A percentile compares a stretch with the other conserved stretches of the same genome.
phyloP scores from a whole-genome alignment of 1,140 invertebrate genomes.

The Thaumatotibia leucotreta region DNA sequence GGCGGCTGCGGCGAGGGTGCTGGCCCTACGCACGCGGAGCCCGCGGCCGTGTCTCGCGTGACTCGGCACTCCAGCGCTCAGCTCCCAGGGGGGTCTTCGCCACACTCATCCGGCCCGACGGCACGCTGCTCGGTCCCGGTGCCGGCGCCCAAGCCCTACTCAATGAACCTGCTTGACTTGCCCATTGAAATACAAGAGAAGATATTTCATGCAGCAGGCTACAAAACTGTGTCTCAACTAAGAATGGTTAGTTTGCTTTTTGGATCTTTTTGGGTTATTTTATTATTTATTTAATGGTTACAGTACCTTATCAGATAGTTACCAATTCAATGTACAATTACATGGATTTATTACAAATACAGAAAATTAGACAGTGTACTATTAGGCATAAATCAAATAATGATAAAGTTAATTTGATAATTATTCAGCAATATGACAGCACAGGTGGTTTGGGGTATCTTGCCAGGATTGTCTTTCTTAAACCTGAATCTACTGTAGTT shows the following conservation, averaged over 20 bases:
- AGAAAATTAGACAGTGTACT: not conserved
- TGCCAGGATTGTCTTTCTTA: no score
- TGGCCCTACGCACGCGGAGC: conserved; percentile 58
- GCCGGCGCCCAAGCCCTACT: conserved; percentile 45
- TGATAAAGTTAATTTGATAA: no score
- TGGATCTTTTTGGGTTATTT: no score
- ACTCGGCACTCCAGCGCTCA: conserved; percentile 73
- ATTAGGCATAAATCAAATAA: not conserved
- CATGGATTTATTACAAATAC: not conserved
- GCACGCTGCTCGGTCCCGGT: conserved; percentile 42
- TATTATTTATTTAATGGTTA: no score
- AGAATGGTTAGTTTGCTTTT: conserved; percentile 82
- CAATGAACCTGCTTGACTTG: conserved; percentile 80
- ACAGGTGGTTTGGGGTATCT: no score
- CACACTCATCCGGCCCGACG: conserved; percentile 35
- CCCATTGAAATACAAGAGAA: conserved; percentile 88
- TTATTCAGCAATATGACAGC: no score
- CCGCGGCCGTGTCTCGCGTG: conserved; percentile 64
- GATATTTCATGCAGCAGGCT: conserved; percentile 85
- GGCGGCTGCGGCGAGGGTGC: conserved; percentile 72
- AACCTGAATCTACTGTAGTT: no score
- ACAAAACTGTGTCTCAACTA: conserved; percentile 85
- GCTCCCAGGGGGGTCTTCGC: conserved; percentile 62
- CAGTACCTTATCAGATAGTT: no score
- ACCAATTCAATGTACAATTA: not conserved